A percentile compares a stretch with the other conserved stretches of the same genome.
phyloP scores from a whole-genome alignment of 2,113 vertebrate species.

The Nestor notabilis region DNA sequence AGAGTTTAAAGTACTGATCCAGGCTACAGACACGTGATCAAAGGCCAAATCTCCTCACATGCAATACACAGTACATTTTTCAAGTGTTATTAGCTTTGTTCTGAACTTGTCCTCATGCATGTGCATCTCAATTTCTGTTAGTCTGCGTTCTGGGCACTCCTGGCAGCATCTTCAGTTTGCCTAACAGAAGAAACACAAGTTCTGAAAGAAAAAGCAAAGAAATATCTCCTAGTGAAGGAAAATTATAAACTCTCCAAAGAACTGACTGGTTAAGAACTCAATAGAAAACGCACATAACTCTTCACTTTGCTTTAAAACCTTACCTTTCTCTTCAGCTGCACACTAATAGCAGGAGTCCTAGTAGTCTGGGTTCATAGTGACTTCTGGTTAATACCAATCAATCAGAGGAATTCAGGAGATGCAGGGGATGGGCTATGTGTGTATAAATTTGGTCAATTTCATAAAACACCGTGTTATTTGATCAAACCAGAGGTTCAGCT shows the following conservation, averaged over 20 bases:
- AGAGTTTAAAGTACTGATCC: not conserved
- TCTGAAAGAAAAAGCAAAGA: not conserved
- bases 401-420: not conserved
- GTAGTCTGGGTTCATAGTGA: not conserved
- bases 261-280: not conserved
- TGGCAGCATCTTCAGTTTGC: not conserved
- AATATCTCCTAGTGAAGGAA: not conserved
- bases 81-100: not conserved
- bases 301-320: not conserved
- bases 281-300: not conserved
- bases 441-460: not conserved
- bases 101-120: not conserved
- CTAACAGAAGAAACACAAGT: not conserved
- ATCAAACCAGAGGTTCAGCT: not conserved
- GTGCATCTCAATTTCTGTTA: not conserved
- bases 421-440: not conserved
- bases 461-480: not conserved
- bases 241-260: not conserved
- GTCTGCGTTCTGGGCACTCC: not conserved
- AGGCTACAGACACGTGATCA: not conserved
- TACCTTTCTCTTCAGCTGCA: not conserved
- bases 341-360: not conserved
- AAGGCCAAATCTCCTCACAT: not conserved
- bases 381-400: accelerated
- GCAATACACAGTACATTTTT: not conserved